phyloP scores from a whole-genome alignment of 2,113 vertebrate genomes.

The Gorsachius goisagi region DNA sequence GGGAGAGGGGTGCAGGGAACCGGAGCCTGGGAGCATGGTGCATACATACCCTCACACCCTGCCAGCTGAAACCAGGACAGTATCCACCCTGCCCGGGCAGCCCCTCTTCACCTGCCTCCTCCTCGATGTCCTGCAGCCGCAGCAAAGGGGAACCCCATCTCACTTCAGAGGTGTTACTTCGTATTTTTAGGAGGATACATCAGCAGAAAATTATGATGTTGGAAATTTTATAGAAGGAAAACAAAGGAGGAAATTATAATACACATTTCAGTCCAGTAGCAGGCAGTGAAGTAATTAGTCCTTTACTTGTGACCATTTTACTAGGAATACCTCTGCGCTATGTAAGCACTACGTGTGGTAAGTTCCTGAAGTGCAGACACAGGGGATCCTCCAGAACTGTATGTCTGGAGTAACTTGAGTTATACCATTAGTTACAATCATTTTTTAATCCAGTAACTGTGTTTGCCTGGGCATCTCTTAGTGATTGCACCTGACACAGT shows the following conservation, averaged over 20 bases:
- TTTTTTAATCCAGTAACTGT: neutral
- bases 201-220: neutral
- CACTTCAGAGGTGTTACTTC: neutral
- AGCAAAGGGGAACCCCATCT: neutral
- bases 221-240: neutral
- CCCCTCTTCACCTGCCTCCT: neutral
- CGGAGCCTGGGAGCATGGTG: neutral
- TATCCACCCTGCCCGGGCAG: neutral
- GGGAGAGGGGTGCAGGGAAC: neutral
- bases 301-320: neutral
- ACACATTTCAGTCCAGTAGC: neutral
- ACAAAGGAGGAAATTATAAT: neutral
- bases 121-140: neutral
- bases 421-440: neutral
- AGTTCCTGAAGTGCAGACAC: neutral
- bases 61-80: neutral
- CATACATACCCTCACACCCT: rapidly evolving
- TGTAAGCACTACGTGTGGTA: neutral
- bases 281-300: neutral
- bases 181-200: neutral
- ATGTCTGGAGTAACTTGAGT: neutral
- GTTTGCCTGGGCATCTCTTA: neutral
- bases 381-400: neutral
- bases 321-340: neutral
- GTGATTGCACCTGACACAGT: neutral